phyloP scores from a whole-genome alignment of 2,888 invertebrate genomes.

The Tenthredo distinguenda region DNA sequence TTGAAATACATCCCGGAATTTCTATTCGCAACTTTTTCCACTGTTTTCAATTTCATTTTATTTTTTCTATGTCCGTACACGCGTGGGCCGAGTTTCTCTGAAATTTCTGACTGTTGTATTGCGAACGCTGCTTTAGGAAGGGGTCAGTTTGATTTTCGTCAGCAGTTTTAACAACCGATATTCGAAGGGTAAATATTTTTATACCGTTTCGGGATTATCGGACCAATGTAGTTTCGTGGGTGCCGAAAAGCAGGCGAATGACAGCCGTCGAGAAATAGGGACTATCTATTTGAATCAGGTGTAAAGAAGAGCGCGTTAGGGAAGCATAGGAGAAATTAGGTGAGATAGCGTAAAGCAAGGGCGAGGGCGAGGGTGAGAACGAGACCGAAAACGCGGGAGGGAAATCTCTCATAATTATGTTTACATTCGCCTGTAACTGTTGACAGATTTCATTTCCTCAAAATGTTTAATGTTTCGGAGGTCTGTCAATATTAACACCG shows the following conservation, averaged over 20 bases:
- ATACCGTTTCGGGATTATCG: neutral
- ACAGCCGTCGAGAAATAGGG: neutral
- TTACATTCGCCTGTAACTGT: constrained; percentile 42
- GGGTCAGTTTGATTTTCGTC: constrained; percentile 41
- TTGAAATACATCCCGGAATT: neutral
- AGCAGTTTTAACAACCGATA: constrained; percentile 21
- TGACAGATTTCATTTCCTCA: constrained; percentile 57
- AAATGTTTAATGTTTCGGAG: constrained; percentile 55
- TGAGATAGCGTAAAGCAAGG: neutral
- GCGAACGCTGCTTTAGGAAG: neutral
- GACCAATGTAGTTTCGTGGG: neutral
- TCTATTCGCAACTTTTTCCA: neutral
- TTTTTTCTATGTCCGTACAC: neutral
- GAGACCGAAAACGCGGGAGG: neutral
- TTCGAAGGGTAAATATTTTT: constrained; percentile 51
- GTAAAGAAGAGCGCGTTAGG: neutral
- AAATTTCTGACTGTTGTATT: neutral
- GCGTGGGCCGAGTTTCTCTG: neutral
- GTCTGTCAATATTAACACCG: constrained; percentile 48
- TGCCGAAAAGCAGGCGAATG: neutral
- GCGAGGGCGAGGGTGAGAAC: neutral
- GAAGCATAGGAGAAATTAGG: neutral
- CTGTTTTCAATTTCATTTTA: neutral
- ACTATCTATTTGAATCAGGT: neutral
- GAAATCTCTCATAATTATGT: constrained; percentile 45